Evolutionary conservation across 1,140 invertebrate genomes (phyloP), one percentile per base, ranked within the genome.

Genomic region (Atta cephalotes): DNA sequence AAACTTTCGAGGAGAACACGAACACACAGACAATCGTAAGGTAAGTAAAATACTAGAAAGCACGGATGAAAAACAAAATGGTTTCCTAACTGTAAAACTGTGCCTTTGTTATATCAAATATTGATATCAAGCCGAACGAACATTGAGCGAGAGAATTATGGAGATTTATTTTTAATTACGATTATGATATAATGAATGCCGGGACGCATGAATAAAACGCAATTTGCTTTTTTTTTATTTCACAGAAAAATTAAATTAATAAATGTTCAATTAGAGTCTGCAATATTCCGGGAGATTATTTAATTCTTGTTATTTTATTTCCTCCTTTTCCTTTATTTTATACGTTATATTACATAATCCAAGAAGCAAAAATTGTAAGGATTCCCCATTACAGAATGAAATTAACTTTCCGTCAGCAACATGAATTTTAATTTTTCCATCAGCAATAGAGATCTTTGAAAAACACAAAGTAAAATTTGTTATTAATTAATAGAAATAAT

Each of bases 81-180:
- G 21, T 16, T 53, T 70, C n/a, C 6, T 28, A 14, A 7, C 21
- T 58, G 21, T 21, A 12, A 81, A 60, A 81, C 53, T 31, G 63
- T 71, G 31, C 31, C 31, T 58, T 18, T 10, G 66, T 12, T 3
- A 58, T 81, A 58, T 81, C n/a, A 71, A 72, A 81, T 81, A 72
- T 81, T 39, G 35, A 72, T 53, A 35, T 21, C 6, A 10, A 31
- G 1, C 18, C n/a, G 16, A 68, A 66, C 1, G 12, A 68, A 68
- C n/a, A 25, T 14, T 14, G 14, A 28, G 56, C 14, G 10, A 39
- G n/a, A n/a, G 10, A 80, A 56, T 18, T 45, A 18, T 71, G 10
- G 7, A 12, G 77, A 3, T 49, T 31, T 14, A 45, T 28, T 53
- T 39, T 58, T 71, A 31, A 68, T 66, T 9, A 49, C 65, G 5